Base-by-base conservation (phyloP, 2,888 invertebrate species). In the Lasioglossum villosulum region DNA sequence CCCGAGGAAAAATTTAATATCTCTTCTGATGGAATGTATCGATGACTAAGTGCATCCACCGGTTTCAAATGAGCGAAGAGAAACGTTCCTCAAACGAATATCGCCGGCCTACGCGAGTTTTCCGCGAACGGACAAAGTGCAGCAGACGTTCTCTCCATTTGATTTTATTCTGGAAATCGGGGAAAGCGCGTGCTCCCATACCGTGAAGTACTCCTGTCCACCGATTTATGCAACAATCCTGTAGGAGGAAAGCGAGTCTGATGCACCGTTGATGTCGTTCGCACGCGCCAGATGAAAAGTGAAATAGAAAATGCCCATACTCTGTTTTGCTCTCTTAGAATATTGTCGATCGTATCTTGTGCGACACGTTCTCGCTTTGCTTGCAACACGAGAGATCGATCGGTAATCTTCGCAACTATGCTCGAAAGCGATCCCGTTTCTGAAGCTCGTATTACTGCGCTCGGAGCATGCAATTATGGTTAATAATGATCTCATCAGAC, bases 81-180 rank as follows among this genome's bases (percentile, higher is more conserved):
- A 72, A 75, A 75, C 42, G 75, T 78, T 39, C 5, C 3, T 48
- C n/a, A 5, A 23, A 23, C 42, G 3, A 66, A 30, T 71, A 10
- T 66, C 16, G n/a, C 52, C 6, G 10, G 52, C 0, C 48, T 52
- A 52, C 6, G 10, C 45, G 30, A 66, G 30, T 71, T 77, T 70
- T 23, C n/a, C 27, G 14, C 16, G 4, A 27, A 16, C 34, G 10
- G 27, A 39, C 30, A 56, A 72, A 52, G 37, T 34, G 27, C 27
- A 14, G 27, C 27, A 27, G 27, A 1, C 59, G 27, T 59, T 81
- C 75, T 81, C 75, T 73, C 34, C 74, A 42, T 45, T 45, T 80
- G 3, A 82, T 88, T 90, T 84, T 88, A 75, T 84, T 75, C 68
- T 86, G 79, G 82, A 89, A 81, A 83, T 83, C 88, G 19, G 89